phyloP scores from a whole-genome alignment of 2,113 vertebrate genomes.

The Hucho hucho region DNA sequence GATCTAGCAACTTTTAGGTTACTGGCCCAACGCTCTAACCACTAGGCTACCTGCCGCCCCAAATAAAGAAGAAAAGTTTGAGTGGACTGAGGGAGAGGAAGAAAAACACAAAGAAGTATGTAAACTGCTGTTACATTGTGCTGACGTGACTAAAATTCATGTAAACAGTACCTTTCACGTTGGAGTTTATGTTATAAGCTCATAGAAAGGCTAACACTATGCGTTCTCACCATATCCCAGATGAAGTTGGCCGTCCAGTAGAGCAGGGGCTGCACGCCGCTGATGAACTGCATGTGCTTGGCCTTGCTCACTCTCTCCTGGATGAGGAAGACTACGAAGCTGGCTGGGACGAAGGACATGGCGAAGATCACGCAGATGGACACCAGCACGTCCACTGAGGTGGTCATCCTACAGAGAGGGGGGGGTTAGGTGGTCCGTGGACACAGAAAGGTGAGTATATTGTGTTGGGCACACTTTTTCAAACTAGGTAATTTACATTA shows the following conservation, averaged over 20 bases:
- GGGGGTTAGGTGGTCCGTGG: not conserved
- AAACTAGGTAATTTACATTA: not conserved
- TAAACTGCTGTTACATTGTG: too few relatives aligned
- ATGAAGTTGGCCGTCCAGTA: slow-evolving; percentile 94
- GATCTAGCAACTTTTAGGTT: too few relatives aligned
- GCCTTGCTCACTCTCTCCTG: slow-evolving; percentile 94
- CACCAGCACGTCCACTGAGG: slow-evolving; percentile 94
- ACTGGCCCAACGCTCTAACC: too few relatives aligned
- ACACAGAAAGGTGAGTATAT: not conserved
- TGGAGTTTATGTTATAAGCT: too few relatives aligned
- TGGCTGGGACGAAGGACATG: slow-evolving; percentile 95
- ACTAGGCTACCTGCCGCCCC: too few relatives aligned
- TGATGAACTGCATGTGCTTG: slow-evolving; percentile 97
- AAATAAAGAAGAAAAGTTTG: too few relatives aligned
- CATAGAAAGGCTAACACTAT: too few relatives aligned
- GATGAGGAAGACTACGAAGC: slow-evolving; percentile 97
- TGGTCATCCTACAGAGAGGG: slow-evolving; percentile 83
- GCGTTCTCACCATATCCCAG: slow-evolving; percentile 93
- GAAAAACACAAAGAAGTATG: too few relatives aligned
- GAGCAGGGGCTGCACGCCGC: slow-evolving; percentile 90
- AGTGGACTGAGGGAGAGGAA: too few relatives aligned
- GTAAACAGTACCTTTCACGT: too few relatives aligned
- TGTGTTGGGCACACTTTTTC: too few relatives aligned
- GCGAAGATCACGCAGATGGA: slow-evolving; percentile 95
- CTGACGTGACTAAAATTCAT: too few relatives aligned